Base-by-base conservation (phyloP, 2,888 invertebrate genomes). In the Reticulitermes lucifugus region DNA sequence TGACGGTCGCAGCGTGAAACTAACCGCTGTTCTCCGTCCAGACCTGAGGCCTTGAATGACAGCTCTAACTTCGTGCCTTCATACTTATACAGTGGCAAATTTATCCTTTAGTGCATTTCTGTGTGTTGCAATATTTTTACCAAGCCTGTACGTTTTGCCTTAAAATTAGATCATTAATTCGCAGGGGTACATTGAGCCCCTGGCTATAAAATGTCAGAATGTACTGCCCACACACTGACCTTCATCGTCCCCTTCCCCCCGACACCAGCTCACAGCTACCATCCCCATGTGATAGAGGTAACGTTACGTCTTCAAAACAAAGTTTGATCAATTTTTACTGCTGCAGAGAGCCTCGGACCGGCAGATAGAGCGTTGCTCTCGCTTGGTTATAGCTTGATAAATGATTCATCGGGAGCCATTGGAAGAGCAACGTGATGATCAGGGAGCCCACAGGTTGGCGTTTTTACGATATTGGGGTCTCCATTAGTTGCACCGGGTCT, bases 341-440 rank as follows among this genome's bases (percentile, higher is more conserved):
- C 59, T 55, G n/a, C 21, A 14, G 51, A 80, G 73, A 46, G 71
- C 65, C n/a, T 65, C 51, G 79, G 65, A 22, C 65, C 77, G 51
- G 60, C 79, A 77, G 77, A 35, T 46, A 79, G 84, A 84, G 70
- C 79, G 70, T 82, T 77, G 85, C 55, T 18, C 59, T 35, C 65
- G 51, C 70, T 46, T 51, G 73, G 85, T 85, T 85, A 85, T 85
- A 29, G 86, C 83, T 83, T 85, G 83, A 86, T 86, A 86, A 86
- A 86, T 86, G 86, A 86, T 86, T 85, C 86, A 86, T 85, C 85
- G 83, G 83, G 41, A 46, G 29, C 83, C 65, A 83, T 83, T 73
- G 85, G 83, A 21, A 70, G 83, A 77, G 75, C 18, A 9, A 4
- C 18, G 70, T 55, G 83, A 46, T 77, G 41, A 77, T 65, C 60